Percentiles rank a stretch among this genome's conserved stretches.
phyloP scores from a whole-genome alignment of 2,797 vertebrate genomes.

The Lophotriccus pileatus region DNA sequence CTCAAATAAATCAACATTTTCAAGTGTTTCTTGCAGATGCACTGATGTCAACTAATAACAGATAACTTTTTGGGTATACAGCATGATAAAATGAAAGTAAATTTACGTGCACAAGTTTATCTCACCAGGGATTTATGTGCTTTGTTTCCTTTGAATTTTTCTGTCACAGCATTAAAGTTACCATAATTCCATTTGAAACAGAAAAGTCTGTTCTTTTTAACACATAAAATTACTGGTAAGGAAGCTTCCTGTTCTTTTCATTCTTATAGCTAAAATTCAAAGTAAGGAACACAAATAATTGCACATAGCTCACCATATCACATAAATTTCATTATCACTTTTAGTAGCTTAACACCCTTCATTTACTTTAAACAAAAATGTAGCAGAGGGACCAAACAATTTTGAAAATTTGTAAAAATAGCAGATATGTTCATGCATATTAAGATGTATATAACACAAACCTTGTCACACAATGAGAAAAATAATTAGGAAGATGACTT shows the following conservation, averaged over 20 bases:
- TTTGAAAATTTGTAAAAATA: background rate
- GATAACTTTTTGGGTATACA: background rate
- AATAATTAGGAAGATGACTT: background rate
- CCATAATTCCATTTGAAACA: background rate
- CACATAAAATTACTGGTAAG: background rate
- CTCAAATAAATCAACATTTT: background rate
- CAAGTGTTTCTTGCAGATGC: background rate
- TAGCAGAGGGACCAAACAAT: background rate
- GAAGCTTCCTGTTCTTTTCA: background rate
- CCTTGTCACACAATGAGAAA: background rate
- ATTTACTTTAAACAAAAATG: background rate
- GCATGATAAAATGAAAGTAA: background rate
- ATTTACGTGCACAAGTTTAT: background rate
- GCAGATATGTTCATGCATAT: background rate
- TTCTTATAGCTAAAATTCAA: background rate
- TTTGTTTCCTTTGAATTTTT: background rate
- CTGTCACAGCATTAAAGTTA: background rate
- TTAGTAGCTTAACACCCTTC: background rate
- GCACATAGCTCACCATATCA: background rate
- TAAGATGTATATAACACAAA: background rate
- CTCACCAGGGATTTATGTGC: background rate
- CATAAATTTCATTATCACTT: background rate
- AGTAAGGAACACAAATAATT: background rate
- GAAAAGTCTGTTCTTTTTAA: background rate
- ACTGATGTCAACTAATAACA: background rate